Percentiles rank a stretch among this genome's conserved stretches.
phyloP scores from a whole-genome alignment of 2,113 vertebrate species.

The Brachyistius frenatus region DNA sequence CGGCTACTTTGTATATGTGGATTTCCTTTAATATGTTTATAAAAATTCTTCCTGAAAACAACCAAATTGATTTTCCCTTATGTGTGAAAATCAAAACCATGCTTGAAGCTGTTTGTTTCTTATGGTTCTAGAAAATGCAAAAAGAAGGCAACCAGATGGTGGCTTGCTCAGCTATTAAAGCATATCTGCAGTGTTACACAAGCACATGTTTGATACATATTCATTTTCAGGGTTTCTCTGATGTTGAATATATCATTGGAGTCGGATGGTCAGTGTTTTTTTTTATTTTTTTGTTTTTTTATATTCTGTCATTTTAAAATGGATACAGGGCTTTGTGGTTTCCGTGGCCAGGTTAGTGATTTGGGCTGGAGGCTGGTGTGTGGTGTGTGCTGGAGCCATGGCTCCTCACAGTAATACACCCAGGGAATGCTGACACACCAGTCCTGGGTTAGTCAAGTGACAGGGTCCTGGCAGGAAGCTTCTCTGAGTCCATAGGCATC shows the following conservation, averaged over 20 bases:
- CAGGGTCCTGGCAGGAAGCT: constrained; percentile 68
- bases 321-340: constrained; percentile 67
- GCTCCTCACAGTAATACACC: constrained; percentile 60
- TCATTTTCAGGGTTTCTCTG: constrained; percentile 51
- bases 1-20: background rate
- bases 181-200: constrained; percentile 36
- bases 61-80: constrained; percentile 8
- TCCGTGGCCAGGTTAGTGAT: constrained; percentile 65
- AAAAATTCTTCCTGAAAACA: constrained; percentile 24
- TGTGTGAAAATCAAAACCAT: constrained; percentile 43
- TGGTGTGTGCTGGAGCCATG: constrained; percentile 42
- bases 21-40: constrained; percentile 26
- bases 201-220: constrained; percentile 23
- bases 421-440: constrained; percentile 73
- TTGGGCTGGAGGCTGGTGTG: constrained; percentile 43
- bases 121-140: constrained; percentile 21
- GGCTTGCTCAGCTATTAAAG: constrained; percentile 64
- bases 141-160: constrained; percentile 35
- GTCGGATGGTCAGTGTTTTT: constrained; percentile 57
- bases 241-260: constrained; percentile 76
- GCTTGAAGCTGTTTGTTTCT: constrained; percentile 39
- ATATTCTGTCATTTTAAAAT: constrained; percentile 61
- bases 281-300: background rate
- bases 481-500: constrained; percentile 58
- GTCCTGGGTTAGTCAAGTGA: constrained; percentile 62